phyloP scores from a whole-genome alignment of 2,797 vertebrate genomes.

The Eremophila alpestris region DNA sequence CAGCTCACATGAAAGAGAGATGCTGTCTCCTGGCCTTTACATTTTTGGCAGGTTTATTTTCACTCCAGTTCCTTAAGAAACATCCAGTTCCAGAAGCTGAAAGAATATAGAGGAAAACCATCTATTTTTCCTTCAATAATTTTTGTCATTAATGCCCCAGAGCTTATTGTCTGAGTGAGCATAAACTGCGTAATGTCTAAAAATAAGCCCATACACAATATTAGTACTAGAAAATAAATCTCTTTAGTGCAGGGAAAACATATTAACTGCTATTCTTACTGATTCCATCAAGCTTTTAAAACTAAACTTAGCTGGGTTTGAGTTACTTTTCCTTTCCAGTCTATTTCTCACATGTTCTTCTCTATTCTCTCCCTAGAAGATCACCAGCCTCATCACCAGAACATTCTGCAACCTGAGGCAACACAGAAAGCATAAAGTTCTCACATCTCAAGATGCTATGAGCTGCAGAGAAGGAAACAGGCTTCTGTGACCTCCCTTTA shows the following conservation, averaged over 20 bases:
- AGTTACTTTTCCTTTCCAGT: background rate
- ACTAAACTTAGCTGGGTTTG: background rate
- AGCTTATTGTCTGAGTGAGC: background rate
- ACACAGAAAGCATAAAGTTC: background rate
- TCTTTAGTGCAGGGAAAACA: background rate
- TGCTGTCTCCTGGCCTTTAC: background rate
- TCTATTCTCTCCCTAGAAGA: background rate
- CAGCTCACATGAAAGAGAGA: background rate
- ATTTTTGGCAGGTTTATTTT: background rate
- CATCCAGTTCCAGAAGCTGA: background rate
- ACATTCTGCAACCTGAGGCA: background rate
- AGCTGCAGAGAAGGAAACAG: background rate
- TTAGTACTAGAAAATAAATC: background rate
- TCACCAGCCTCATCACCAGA: background rate
- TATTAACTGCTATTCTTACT: background rate
- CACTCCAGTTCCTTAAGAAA: background rate
- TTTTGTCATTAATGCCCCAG: background rate
- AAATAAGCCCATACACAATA: background rate
- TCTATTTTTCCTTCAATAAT: background rate
- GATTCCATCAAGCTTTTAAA: background rate
- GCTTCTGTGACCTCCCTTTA: background rate
- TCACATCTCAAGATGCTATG: background rate
- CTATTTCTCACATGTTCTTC: background rate
- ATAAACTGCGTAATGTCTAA: background rate
- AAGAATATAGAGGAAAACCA: background rate